Percentiles rank a stretch among this genome's conserved stretches.
These are phyloP conservation scores for Trachelus stipa DNA, from an alignment of 2,888 invertebrate species.

Conservation along the genomic window DNA sequence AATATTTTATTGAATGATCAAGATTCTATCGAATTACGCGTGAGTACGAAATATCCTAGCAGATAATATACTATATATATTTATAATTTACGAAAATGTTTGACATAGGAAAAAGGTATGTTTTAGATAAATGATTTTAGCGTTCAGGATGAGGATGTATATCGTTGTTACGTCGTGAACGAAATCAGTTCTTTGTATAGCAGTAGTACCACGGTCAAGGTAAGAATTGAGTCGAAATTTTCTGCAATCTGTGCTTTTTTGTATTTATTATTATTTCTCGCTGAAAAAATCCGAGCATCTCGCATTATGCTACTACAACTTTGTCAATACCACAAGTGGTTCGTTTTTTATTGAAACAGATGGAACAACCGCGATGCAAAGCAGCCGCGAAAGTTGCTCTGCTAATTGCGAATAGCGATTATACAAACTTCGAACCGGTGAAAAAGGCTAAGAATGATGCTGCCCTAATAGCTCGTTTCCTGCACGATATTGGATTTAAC, in stretches of 20 bases:
- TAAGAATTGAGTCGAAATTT: conserved; percentile 28
- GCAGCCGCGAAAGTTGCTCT: conserved; percentile 58
- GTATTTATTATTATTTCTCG: conserved; percentile 14
- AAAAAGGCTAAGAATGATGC: conserved; percentile 57
- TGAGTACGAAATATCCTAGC: conserved; percentile 21
- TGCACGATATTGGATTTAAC: conserved; percentile 55
- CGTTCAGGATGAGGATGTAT: conserved; percentile 52
- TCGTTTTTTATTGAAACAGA: conserved; percentile 29
- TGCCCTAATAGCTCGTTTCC: conserved; percentile 44
- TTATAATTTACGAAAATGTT: not conserved
- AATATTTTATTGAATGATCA: conserved; percentile 43
- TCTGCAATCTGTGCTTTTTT: not conserved
- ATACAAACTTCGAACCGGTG: conserved; percentile 45
- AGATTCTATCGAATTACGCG: conserved; percentile 41
- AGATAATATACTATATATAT: not conserved
- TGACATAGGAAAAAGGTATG: not conserved
- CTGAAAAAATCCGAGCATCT: too few relatives aligned
- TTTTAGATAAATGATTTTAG: conserved; percentile 42
- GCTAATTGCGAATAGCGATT: conserved; percentile 57
- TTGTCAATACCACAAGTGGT: not conserved
- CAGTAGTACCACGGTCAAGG: conserved; percentile 44
- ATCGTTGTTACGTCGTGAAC: conserved; percentile 54
- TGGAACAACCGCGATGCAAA: conserved; percentile 46
- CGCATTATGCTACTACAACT: not conserved
- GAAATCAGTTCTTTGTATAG: conserved; percentile 47